Evolutionary conservation across 1,140 invertebrate genomes (phyloP), one percentile per base, ranked within the genome.

Genomic region (Armadillidium nasatum): DNA sequence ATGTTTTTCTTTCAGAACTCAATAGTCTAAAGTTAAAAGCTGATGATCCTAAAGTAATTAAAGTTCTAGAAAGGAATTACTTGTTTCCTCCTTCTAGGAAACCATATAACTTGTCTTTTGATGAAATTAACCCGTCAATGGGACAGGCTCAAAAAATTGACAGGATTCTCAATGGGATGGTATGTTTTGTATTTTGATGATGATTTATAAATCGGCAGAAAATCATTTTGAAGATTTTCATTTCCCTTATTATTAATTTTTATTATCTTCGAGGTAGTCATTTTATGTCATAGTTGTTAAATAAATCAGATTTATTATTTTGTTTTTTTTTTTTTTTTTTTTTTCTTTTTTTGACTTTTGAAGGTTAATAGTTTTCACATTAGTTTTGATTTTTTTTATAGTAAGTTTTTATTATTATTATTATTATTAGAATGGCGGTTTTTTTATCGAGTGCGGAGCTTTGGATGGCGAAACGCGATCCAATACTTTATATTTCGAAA

Each of bases 401-500:
- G 22, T 67, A 13, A 19, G 7, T 19, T 67, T 19, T 67, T 19
- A 10, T 19, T 13, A 67, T n/a, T n/a, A n/a, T n/a, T n/a, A n/a
- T n/a, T n/a, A n/a, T n/a, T n/a, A n/a, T n/a, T 75, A 81, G 75
- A n/a, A 45, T 73, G 60, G 74, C 74, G 85, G 85, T 10, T 84
- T 85, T 76, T 85, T 84, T 72, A 73, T 85, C 15, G 84, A 86
- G 70, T 82, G 82, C 76, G 84, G 85, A 15, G 85, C 84, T 6
- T 78, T 82, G 21, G 84, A 86, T 78, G 85, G 85, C 2, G 83
- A 84, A 75, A 21, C 54, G 10, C 78, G 80, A 3, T 85, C 85
- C 4, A 85, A 85, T 77, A 83, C 84, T 7, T 54, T 86, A 22
- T 83, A 81, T 73, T 81, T 85, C 69, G 85, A 86, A 73, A 72